These are phyloP conservation scores for Pseudonaja textilis DNA, from an alignment of 2,113 vertebrate genomes.

Conservation along the genomic window DNA sequence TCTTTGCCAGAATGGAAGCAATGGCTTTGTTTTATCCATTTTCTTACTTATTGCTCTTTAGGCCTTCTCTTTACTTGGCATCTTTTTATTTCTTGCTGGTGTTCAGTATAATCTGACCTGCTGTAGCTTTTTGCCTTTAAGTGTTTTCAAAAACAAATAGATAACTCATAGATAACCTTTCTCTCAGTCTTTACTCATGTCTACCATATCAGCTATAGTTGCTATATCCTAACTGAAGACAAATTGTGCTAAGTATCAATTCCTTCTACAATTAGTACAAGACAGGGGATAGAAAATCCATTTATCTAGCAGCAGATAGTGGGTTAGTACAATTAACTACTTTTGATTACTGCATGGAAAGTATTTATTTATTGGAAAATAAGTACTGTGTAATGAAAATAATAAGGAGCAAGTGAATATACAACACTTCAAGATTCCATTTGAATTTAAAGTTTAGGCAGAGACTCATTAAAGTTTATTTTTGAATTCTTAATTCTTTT, in stretches of 20 bases:
- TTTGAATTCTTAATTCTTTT: background rate
- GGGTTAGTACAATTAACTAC: background rate
- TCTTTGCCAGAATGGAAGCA: background rate
- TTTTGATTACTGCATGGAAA: background rate
- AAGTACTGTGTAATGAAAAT: background rate
- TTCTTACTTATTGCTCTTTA: background rate
- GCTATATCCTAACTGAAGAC: constrained; percentile 4
- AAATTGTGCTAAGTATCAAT: constrained; percentile 39
- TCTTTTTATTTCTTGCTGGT: background rate
- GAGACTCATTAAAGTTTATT: background rate
- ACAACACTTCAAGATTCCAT: background rate
- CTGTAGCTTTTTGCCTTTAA: background rate
- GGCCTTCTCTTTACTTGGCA: background rate
- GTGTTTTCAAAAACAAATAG: background rate
- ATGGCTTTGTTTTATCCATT: background rate
- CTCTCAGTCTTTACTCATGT: background rate
- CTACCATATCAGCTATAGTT: background rate
- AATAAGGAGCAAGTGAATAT: background rate
- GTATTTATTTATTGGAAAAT: background rate
- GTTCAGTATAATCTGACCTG: background rate
- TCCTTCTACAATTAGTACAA: constrained; percentile 4
- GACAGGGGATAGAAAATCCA: background rate
- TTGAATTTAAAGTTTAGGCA: background rate
- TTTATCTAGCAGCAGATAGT: background rate
- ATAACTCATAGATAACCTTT: background rate